phyloP scores from a whole-genome alignment of 2,888 invertebrate genomes.

The Drosophila melanosoma region DNA sequence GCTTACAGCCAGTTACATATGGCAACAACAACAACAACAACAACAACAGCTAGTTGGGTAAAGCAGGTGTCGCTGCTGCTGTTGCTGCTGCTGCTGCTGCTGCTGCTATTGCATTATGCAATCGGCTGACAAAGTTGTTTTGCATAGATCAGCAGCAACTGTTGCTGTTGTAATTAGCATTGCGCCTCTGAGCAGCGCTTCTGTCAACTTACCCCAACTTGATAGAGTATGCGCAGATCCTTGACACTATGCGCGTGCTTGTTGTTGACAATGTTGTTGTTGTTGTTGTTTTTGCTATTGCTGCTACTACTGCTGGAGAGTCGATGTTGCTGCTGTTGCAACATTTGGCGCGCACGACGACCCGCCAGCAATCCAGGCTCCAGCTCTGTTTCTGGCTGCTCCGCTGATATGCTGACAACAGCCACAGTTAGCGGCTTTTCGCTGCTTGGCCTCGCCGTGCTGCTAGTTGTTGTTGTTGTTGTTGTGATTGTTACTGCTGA shows the following conservation, averaged over 20 bases:
- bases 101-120: slow-evolving; percentile 50
- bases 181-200: slow-evolving; percentile 2
- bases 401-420: slow-evolving; percentile 54
- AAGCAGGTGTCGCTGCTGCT: slow-evolving; percentile 48
- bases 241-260: slow-evolving; percentile 59
- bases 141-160: slow-evolving; percentile 61
- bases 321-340: slow-evolving; percentile 81
- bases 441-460: slow-evolving; percentile 44
- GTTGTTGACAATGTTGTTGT: slow-evolving; percentile 47
- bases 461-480: slow-evolving; percentile 29
- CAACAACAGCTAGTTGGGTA: slow-evolving; percentile 25
- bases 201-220: slow-evolving; percentile 83
- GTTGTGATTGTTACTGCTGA: slow-evolving; percentile 28
- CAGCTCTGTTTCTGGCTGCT: slow-evolving; percentile 37
- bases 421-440: slow-evolving; percentile 54
- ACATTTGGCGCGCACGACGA: slow-evolving; percentile 85
- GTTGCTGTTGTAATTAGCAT: slow-evolving; percentile 60
- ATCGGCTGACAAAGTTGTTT: slow-evolving; percentile 50
- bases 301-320: slow-evolving; percentile 36
- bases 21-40: slow-evolving; percentile 37
- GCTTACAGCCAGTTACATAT: slow-evolving; percentile 65
- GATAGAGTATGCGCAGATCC: slow-evolving; percentile 88
- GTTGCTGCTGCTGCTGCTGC: slow-evolving; percentile 34
- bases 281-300: slow-evolving; percentile 52
- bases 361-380: slow-evolving; percentile 64